Base-by-base conservation (phyloP, 2,888 invertebrate species). In the Rhagonycha fulva region DNA sequence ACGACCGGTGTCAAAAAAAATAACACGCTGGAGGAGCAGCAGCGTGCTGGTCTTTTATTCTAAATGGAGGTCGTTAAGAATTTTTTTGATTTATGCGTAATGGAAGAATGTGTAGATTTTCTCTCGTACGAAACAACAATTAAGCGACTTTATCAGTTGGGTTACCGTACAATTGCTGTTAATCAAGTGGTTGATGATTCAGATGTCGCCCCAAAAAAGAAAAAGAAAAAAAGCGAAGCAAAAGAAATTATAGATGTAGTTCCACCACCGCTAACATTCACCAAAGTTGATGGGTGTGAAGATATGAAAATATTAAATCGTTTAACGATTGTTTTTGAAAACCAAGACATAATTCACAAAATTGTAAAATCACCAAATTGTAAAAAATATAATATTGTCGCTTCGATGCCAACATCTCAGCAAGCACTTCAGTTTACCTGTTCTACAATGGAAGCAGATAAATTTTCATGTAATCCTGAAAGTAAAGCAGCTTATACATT, bases 351-450 rank as follows among this genome's bases (percentile, higher is more conserved):
- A 79, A 85, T 86, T 80, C 90, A 89, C 83, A 88, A 82, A 86
- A 87, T 88, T 80, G 90, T 92, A 81, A 93, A 93, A 83, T 94
- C 93, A 0, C 88, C 91, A 26, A 92, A 92, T 86, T 86, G 93
- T 23, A 94, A 91, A 80, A 93, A 93, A 82, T 96, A 92, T 84
- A 91, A 95, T 84, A 88, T 96, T 26, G 88, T 95, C 80, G 94
- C 94, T 71, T 92, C 94, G 5, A 86, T 93, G 66, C 95, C 96
- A n/a, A 93, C 91, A 85, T 92, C 92, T 30, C 90, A 92, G 82
- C 89, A 90, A 78, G 93, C 94, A 9, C 87, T 92, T 75, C 91
- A 91, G 89, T 93, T 92, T 87, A 92, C 92, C 70, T 94, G 94
- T 86, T 90, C 91, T 0, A 89, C 91, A 70, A 89, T 94, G 81